phyloP scores from a whole-genome alignment of 92 coral and sea anemone genomes.

The Parazoanthus atlanticus region DNA sequence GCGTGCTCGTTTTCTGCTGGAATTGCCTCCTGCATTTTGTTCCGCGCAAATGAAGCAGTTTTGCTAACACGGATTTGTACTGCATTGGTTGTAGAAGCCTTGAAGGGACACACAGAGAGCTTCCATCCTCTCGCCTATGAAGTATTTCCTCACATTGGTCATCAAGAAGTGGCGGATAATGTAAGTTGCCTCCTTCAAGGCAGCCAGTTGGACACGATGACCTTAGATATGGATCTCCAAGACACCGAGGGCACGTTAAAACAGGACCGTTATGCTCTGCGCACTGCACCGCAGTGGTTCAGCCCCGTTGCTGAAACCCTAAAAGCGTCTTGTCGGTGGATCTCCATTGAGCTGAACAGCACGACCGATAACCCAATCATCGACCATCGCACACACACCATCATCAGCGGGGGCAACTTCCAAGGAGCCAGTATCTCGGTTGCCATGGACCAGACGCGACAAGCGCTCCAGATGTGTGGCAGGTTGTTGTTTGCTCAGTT shows the following conservation, averaged over 20 bases:
- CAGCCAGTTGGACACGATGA: constrained; percentile 44
- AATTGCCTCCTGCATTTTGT: constrained; percentile 36
- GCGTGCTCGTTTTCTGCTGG: too few relatives aligned
- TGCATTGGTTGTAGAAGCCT: constrained; percentile 48
- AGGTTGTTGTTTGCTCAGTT: constrained; percentile 52
- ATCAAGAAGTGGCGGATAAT: constrained; percentile 53
- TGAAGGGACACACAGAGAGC: constrained; percentile 46
- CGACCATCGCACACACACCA: constrained; percentile 33
- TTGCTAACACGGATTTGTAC: constrained; percentile 49
- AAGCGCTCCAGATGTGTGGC: constrained; percentile 57
- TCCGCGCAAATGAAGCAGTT: constrained; percentile 46
- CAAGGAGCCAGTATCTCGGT: constrained; percentile 53
- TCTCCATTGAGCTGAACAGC: constrained; percentile 46
- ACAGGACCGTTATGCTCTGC: constrained; percentile 57
- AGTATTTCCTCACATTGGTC: constrained; percentile 48
- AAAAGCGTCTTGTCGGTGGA: constrained; percentile 44
- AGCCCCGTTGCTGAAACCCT: constrained; percentile 54
- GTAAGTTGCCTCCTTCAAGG: constrained; percentile 40
- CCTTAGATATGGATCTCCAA: constrained; percentile 35
- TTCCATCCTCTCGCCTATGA: constrained; percentile 49
- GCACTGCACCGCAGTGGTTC: constrained; percentile 57
- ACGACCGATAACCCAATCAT: constrained; percentile 54
- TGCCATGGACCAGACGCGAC: constrained; percentile 58
- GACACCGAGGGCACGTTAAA: constrained; percentile 41
- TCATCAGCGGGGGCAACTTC: constrained; percentile 52